phyloP scores from a whole-genome alignment of 2,113 vertebrate genomes.

The Austrofundulus limnaeus region DNA sequence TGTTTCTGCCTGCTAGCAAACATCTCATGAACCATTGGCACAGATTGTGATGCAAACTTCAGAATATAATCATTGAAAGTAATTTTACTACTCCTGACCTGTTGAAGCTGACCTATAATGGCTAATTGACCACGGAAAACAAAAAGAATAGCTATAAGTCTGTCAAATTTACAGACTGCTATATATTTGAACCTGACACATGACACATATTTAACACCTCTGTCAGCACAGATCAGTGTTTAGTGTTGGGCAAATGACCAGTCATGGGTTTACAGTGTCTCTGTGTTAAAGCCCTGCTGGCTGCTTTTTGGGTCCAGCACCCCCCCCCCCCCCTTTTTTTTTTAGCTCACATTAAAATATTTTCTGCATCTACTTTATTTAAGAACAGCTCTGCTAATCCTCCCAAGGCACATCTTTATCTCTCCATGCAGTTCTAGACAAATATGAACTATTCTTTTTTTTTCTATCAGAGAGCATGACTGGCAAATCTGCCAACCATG shows the following conservation, averaged over 20 bases:
- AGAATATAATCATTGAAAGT: too few species aligned
- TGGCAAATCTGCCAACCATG: too few species aligned
- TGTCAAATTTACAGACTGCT: too few species aligned
- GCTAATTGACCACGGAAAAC: too few species aligned
- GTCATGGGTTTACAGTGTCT: background rate
- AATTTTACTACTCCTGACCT: too few species aligned
- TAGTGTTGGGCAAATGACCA: background rate
- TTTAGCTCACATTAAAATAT: background rate
- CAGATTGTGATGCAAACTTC: too few species aligned
- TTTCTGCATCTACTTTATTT: slow-evolving; percentile 15
- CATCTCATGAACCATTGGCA: too few species aligned
- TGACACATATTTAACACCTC: too few species aligned
- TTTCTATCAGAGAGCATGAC: background rate
- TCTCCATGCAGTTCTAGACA: background rate
- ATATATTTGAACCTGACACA: too few species aligned
- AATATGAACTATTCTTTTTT: background rate
- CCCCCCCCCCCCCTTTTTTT: background rate
- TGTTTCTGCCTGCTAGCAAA: too few species aligned
- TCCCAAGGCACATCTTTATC: background rate
- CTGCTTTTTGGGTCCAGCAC: background rate
- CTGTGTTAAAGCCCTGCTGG: background rate
- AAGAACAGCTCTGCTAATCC: background rate
- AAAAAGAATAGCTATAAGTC: too few species aligned
- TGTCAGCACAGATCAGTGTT: background rate
- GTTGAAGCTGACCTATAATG: too few species aligned